Evolutionary conservation across 2,797 vertebrate genomes (phyloP).

Genomic region (Harpagifer antarcticus): DNA sequence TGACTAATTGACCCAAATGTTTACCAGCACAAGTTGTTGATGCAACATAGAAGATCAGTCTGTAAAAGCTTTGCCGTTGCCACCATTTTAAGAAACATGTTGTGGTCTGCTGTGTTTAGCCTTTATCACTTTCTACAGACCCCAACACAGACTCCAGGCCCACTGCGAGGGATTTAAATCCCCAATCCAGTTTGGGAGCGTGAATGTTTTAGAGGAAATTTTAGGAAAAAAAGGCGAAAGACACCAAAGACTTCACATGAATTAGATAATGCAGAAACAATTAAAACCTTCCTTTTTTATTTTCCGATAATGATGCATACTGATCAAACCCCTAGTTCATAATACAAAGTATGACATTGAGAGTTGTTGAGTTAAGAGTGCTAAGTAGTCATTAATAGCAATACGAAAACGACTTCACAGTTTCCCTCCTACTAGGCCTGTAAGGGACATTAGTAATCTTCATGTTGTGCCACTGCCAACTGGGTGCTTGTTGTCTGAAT

Average conservation of each 20-base stretch:
- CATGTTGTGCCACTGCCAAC: too few relatives aligned
- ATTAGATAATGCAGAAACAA: not conserved
- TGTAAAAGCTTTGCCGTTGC: conserved; percentile 24
- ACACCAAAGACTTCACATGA: conserved; percentile 1
- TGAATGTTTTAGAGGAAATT: conserved; percentile 19
- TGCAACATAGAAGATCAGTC: conserved; percentile 30
- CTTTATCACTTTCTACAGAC: conserved; percentile 45
- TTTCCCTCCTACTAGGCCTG: too few relatives aligned
- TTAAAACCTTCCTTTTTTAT: too few relatives aligned
- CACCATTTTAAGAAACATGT: conserved; percentile 11
- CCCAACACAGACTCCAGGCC: conserved; percentile 9
- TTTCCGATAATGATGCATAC: not conserved
- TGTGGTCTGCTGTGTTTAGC: conserved; percentile 29
- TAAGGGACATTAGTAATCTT: too few relatives aligned
- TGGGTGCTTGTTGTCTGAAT: too few relatives aligned
- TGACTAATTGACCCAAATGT: conserved; percentile 34
- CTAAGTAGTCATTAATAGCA: not conserved
- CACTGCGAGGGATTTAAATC: conserved; percentile 24
- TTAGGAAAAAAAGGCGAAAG: not conserved
- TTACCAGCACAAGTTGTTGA: conserved; percentile 30
- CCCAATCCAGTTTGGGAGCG: conserved; percentile 23
- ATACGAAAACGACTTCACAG: too few relatives aligned
- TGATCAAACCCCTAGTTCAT: not conserved
- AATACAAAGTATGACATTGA: conserved; percentile 15
- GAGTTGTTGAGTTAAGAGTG: conserved; percentile 19